Base-by-base conservation (phyloP, 1,140 invertebrate species). In the Diachasmimorpha longicaudata region DNA sequence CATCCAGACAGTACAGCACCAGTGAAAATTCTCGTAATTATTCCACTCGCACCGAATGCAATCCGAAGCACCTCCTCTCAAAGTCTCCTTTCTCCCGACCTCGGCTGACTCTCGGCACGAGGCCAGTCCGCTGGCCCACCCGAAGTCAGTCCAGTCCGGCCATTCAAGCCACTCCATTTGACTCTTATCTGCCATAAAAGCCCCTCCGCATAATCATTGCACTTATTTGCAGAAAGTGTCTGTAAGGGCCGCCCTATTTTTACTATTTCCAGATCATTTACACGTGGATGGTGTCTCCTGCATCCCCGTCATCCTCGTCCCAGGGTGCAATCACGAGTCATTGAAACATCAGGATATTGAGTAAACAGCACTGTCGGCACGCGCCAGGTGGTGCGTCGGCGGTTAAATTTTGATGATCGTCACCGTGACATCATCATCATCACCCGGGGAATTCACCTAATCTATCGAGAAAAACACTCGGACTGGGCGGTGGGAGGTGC, bases 201-300 rank as follows among this genome's bases (percentile, higher is more conserved):
- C 19, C 11, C 36, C 52, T 16, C 39, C 37, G 0, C 8, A 23
- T 9, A 36, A 67, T 58, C 21, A 67, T 6, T 0, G n/a, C 21
- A 11, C 19, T 66, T n/a, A n/a, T 44, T 69, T 37, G 11, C 5
- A 6, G 42, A 21, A 75, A 69, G 55, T 19, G 14, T 55, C 39
- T 55, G 23, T 11, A 70, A 0, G 11, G 25, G 8, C 11, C 23
- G 10, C 19, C 19, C 44, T 46, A 46, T 58, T 58, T 44, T 66
- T n/a, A n/a, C 42, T 13, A 66, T 73, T 73, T 42, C 31, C 46
- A 73, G 71, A 73, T 66, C 36, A 66, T 6, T 63, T 16, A 16
- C 13, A 46, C 70, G 67, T 70, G 39, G 46, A 75, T 70, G 73
- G 66, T 70, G 73, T 55, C 23, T 31, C 21, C 37, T 42, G 31